phyloP scores from a whole-genome alignment of 2,797 vertebrate species.

The Heterohyrax brucei region DNA sequence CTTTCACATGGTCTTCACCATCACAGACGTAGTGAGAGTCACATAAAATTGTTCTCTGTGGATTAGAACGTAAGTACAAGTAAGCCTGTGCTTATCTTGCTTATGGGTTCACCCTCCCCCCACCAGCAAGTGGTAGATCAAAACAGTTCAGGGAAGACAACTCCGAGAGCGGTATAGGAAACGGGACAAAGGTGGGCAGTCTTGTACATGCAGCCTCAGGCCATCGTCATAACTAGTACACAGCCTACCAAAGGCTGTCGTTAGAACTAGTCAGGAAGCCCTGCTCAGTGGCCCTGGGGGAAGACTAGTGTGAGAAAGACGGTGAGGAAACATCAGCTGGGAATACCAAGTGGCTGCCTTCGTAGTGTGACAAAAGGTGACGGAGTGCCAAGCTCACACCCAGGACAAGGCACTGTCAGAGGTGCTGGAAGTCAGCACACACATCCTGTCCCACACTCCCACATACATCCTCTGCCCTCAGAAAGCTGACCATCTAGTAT shows the following conservation, averaged over 20 bases:
- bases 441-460: not conserved
- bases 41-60: too few species aligned
- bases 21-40: too few species aligned
- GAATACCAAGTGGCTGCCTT: not conserved
- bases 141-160: not conserved
- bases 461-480: rapidly evolving
- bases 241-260: not conserved
- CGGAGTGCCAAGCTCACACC: not conserved
- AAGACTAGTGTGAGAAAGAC: not conserved
- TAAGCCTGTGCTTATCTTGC: too few species aligned
- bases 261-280: not conserved
- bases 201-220: not conserved
- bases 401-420: not conserved
- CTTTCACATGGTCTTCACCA: too few species aligned
- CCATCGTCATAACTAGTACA: too few species aligned
- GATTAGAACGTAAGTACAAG: too few species aligned
- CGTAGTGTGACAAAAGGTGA: not conserved
- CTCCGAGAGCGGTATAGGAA: not conserved
- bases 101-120: too few species aligned
- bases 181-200: not conserved
- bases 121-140: not conserved
- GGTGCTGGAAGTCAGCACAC: not conserved
- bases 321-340: not conserved
- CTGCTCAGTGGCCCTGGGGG: not conserved
- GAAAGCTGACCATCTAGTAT: not conserved